Base-by-base conservation (phyloP, 1,140 invertebrate genomes). In the Semibalanus balanoides region DNA sequence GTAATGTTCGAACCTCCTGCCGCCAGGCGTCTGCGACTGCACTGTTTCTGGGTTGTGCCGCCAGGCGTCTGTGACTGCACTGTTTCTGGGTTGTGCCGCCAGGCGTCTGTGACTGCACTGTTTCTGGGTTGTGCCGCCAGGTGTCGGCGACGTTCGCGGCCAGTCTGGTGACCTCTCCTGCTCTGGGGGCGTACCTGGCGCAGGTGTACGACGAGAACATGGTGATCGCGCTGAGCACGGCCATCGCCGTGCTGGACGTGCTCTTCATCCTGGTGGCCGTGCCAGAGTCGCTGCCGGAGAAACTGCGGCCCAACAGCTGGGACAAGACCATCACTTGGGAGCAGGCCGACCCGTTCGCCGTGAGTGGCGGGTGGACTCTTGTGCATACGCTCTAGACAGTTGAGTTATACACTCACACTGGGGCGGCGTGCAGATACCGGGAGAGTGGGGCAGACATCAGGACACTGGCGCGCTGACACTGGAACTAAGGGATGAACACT, bases 131-230 rank as follows among this genome's bases (percentile, higher is more conserved):
- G 31, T 75, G 79, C 80, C 78, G 81, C 51, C 77, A 91, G 88
- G 91, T 93, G 22, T 98, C 96, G 27, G 97, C 97, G 19, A 99
- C 97, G 76, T 99, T 99, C 88, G 97, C 97, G 19, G 97, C 97
- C 75, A 98, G 95, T 78, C 81, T 99, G 88, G 96, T 95, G 25
- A 98, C 98, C 79, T 97, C 95, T 79, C 97, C 97, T 29, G 96
- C 96, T 19, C 86, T 99, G 71, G 97, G 97, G 76, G 94, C 95
- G 76, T 98, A 96, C 82, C 87, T 98, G 64, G 94, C 93, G 87
- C 89, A 90, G 80, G 85, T 89, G 75, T 99, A 97, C 84, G 93
- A 93, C 78, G 93, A 97, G 82, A 93, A 92, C 82, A 86, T 97
- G 76, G 96, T 99, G 1, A 96, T 99, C n/a, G 94, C 95, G 76